Base-by-base conservation (phyloP, 2,888 invertebrate genomes). In the Chymomyza caudatula region DNA sequence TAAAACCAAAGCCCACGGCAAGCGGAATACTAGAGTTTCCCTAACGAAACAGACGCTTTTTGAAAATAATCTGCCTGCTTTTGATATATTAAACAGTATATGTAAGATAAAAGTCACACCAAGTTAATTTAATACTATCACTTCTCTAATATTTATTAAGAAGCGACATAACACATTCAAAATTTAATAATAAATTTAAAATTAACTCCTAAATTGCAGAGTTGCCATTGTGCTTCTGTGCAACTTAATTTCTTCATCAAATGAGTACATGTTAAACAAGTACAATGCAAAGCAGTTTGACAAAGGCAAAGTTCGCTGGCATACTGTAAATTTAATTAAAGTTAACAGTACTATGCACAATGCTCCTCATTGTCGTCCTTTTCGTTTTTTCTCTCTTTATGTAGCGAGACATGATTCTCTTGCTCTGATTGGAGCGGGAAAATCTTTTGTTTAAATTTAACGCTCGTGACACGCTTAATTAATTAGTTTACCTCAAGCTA, bases 381-480 rank as follows among this genome's bases (percentile, higher is more conserved):
- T 47, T 47, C 47, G 13, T 13, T 47, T 17, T 15, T 15, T 17
- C 3, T 17, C 17, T 19, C 47, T 13, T 47, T 47, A 6, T 47
- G 47, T 19, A n/a, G 17, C 15, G 15, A 19, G 47, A 15, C 15
- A 47, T 19, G 47, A 6, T 19, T 47, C 15, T 19, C n/a, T n/a
- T 17, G 15, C 55, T 56, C 60, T 47, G 42, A 17, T 47, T 47
- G 11, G 64, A 53, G 11, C 43, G 56, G 47, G 58, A 54, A 65
- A 67, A 65, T 63, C 78, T 81, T 79, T 80, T 85, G 86, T 86
- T 84, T 61, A 76, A 81, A 65, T 84, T 64, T 63, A 58, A 65
- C 69, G 69, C 84, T 69, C 60, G 73, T 81, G 81, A 85, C 73
- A 81, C 76, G 78, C 74, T 74, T 81, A 81, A 81, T 81, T 81